A percentile compares a stretch with the other conserved stretches of the same genome.
These are phyloP conservation scores for Delichon dasypus DNA, from an alignment of 2,797 vertebrate genomes.

Conservation along the genomic window DNA sequence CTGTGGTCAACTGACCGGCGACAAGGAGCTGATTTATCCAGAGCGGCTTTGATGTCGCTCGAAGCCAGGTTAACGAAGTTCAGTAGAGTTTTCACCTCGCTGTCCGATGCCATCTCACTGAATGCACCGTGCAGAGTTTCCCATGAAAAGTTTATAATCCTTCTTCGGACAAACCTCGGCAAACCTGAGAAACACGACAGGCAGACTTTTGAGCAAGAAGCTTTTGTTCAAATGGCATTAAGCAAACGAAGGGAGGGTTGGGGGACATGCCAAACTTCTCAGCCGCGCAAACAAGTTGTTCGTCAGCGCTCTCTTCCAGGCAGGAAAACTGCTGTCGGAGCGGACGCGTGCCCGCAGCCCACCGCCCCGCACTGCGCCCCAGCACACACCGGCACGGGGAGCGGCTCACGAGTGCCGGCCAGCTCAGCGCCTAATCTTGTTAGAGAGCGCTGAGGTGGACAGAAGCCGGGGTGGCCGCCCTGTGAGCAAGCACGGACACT, in stretches of 20 bases:
- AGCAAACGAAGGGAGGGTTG: not conserved
- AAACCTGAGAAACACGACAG: slow-evolving; percentile 11
- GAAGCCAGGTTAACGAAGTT: slow-evolving; percentile 98
- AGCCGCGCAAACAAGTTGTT: not conserved
- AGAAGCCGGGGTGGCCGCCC: slow-evolving; percentile 51
- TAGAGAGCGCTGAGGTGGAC: slow-evolving; percentile 46
- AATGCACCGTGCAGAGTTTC: not conserved
- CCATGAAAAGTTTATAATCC: slow-evolving; percentile 71
- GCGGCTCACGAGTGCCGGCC: not conserved
- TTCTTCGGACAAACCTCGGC: not conserved
- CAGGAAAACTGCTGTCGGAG: accelerated
- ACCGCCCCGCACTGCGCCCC: not conserved
- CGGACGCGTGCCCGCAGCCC: not conserved
- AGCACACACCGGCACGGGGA: not conserved
- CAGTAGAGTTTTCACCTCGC: slow-evolving; percentile 94
- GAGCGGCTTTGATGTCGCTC: slow-evolving; percentile 96
- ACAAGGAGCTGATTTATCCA: slow-evolving; percentile 97
- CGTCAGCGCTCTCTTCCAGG: accelerated
- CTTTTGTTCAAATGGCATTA: not conserved
- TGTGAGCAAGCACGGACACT: slow-evolving; percentile 16
- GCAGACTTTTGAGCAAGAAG: not conserved
- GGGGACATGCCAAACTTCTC: not conserved
- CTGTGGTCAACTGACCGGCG: slow-evolving; percentile 96
- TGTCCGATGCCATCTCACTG: slow-evolving; percentile 91
- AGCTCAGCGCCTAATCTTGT: slow-evolving; percentile 30